Percentiles rank a stretch among this genome's conserved stretches.
Conservation (phyloP, 2,888 invertebrate genomes). For the Lymantria monacha region DNA sequence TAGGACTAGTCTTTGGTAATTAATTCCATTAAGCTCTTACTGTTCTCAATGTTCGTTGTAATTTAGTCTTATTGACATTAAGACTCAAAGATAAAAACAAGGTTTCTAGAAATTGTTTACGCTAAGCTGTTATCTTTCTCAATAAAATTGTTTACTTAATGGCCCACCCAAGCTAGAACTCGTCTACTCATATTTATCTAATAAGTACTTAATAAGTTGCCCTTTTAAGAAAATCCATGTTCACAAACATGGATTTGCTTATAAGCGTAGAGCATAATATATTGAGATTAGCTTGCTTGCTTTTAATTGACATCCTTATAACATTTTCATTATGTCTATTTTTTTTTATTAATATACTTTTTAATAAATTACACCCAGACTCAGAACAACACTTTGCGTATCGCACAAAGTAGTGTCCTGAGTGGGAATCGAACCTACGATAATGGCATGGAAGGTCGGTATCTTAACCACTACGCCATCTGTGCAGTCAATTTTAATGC, state of each 20-base stretch:
- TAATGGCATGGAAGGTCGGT: too few species aligned
- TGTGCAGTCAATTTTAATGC: too few species aligned
- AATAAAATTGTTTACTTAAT: conserved; percentile 15
- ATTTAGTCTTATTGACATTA: not conserved
- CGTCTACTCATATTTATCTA: conserved; percentile 12
- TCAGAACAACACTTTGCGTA: too few species aligned
- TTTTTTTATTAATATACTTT: too few species aligned
- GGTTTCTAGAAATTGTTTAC: not conserved
- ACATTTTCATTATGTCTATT: too few species aligned
- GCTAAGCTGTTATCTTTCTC: not conserved
- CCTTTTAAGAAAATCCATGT: conserved; percentile 30
- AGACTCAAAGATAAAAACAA: not conserved
- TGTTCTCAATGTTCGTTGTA: too few species aligned
- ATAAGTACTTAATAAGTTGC: conserved; percentile 13
- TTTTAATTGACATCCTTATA: too few species aligned
- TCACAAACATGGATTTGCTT: conserved; percentile 11
- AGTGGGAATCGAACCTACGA: too few species aligned
- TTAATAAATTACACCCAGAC: too few species aligned
- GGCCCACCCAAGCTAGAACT: conserved; percentile 22
- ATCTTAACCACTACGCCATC: too few species aligned
- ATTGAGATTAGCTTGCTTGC: not conserved
- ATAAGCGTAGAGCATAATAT: not conserved
- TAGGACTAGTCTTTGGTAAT: too few species aligned
- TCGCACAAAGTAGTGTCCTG: too few species aligned
- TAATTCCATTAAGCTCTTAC: not conserved